A percentile compares a stretch with the other conserved stretches of the same genome.
Conservation (phyloP, 2,797 vertebrate species). For the Danionella dracula region DNA sequence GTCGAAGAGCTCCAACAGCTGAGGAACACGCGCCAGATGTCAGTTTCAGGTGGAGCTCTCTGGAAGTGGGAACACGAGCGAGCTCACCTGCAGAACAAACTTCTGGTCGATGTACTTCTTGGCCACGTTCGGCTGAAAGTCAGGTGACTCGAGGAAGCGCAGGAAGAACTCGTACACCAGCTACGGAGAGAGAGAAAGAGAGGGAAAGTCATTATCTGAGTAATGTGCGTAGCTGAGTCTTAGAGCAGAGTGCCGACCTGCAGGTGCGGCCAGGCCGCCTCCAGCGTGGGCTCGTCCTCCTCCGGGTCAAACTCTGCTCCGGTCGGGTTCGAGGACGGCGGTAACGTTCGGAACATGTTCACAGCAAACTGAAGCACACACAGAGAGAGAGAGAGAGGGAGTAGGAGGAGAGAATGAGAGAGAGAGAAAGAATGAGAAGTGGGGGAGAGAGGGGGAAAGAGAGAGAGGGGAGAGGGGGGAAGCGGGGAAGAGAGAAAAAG, state of each 20-base stretch:
- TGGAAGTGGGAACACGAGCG: no score
- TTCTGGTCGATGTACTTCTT: conserved; percentile 99
- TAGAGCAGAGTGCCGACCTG: conserved; percentile 79
- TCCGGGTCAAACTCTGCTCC: conserved; percentile 98
- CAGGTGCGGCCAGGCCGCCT: conserved; percentile 97
- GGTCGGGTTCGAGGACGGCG: conserved; percentile 95
- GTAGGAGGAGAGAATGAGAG: no score
- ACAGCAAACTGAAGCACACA: conserved; percentile 80
- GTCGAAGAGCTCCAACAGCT: conserved; percentile 98
- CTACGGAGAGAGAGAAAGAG: conserved; percentile 61
- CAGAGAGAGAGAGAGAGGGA: background rate
- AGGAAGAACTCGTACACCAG: conserved; percentile 99
- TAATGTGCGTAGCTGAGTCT: no score
- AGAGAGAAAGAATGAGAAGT: background rate
- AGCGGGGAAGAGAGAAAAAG: no score
- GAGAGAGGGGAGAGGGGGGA: no score
- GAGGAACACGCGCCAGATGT: background rate
- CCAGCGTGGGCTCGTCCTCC: conserved; percentile 94
- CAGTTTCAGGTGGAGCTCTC: no score
- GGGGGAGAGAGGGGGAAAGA: no score
- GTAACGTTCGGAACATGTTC: conserved; percentile 97
- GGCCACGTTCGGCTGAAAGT: conserved; percentile 98
- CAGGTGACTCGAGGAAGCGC: conserved; percentile 95
- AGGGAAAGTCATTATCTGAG: no score
- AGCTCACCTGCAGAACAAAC: conserved; percentile 98